A percentile compares a stretch with the other conserved stretches of the same genome.
Conservation (phyloP, 2,113 vertebrate genomes). For the Puntigrus tetrazona region DNA sequence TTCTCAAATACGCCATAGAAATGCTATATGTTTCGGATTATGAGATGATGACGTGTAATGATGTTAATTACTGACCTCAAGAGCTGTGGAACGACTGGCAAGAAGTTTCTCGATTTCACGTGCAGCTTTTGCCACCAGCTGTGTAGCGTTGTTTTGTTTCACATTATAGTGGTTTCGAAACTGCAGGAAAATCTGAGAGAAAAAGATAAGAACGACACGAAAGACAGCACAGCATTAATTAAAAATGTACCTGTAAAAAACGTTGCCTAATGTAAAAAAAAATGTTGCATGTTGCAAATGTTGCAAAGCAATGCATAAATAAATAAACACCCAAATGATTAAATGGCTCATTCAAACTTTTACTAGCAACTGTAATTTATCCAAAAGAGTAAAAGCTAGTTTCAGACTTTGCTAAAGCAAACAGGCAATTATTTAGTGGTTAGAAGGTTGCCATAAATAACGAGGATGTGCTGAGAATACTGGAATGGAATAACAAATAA, state of each 20-base stretch:
- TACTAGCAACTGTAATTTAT: background rate
- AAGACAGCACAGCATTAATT: background rate
- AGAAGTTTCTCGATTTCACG: conserved; percentile 90
- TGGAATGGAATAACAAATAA: background rate
- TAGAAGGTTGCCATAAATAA: background rate
- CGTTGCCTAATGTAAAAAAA: background rate
- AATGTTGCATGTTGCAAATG: too few species aligned
- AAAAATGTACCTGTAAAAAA: background rate
- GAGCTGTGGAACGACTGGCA: conserved; percentile 84
- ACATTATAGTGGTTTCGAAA: conserved; percentile 82
- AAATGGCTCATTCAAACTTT: background rate
- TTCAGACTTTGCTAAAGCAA: background rate
- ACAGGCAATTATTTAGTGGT: background rate
- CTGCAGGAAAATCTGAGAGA: conserved; percentile 81
- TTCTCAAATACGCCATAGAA: background rate
- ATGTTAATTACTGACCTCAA: conserved; percentile 80
- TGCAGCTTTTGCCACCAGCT: conserved; percentile 87
- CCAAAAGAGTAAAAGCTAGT: background rate
- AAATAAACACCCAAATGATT: background rate
- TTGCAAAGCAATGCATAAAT: background rate
- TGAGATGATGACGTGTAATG: background rate
- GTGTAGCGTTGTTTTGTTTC: conserved; percentile 83
- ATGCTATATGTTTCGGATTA: background rate
- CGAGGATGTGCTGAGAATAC: background rate
- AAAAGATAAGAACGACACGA: background rate